Evolutionary conservation across 2,797 vertebrate species (phyloP), one percentile per base, ranked within the genome.

Genomic region (Peromyscus nudipes): DNA sequence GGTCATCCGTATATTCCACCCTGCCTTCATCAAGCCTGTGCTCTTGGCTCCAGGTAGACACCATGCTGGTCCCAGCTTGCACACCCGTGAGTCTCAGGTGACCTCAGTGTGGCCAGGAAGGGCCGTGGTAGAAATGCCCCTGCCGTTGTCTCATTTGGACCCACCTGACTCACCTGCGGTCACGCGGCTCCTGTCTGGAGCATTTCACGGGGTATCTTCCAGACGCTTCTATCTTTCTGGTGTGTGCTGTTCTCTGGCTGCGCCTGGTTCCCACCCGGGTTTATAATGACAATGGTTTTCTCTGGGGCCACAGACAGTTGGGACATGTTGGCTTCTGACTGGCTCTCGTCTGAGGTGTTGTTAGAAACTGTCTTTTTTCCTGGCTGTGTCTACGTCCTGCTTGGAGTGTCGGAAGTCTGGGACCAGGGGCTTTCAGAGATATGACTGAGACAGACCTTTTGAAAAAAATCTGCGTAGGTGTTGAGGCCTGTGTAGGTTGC

Each of bases 21-120:
- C 96, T 49, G 43, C 34, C 88, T 92, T 1, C 87, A 96, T 97
- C 90, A 96, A 97, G 79, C 92, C 96, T 1, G 77, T 96, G 71
- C 73, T 97, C 49, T 82, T 96, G 79, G 93, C 93, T 57, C 40
- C 96, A 97, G 96, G 94, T 96, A 97, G 88, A 86, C 57, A 40
- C 11, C 21, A 6, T 37, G 25, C 4, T 21, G 57, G 17, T 37
- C 40, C 37, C 0, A 69, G 81, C 34, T 37, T 73, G 55, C 52
- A 64, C 25, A 3, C 19, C 27, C 3, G 10, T 23, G 37, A 77
- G 25, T 92, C 76, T 73, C 31, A 92, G 62, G 16, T 31, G 40
- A 19, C 40, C 60, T 16, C 27, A 37, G 52, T 9, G 29, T 9
- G 43, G 40, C 3, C 86, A 62, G 57, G 34, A 64, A 43, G 37